A percentile compares a stretch with the other conserved stretches of the same genome.
These are phyloP conservation scores for Boulengerochromis microlepis DNA, from an alignment of 2,113 vertebrate genomes.

Conservation along the genomic window DNA sequence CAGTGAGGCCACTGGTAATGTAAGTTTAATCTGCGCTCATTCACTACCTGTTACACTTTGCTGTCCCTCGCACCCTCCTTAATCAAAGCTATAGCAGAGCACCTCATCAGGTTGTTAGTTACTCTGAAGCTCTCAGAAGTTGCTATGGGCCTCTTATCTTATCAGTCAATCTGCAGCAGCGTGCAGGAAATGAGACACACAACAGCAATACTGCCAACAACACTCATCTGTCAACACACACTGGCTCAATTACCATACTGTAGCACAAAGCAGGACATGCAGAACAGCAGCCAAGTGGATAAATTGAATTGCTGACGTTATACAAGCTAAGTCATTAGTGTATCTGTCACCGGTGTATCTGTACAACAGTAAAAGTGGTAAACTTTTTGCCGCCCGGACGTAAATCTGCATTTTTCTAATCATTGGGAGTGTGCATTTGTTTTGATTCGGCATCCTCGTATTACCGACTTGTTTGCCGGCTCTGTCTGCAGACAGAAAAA, in stretches of 20 bases:
- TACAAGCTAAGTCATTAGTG: constrained; percentile 36
- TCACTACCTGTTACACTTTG: background rate
- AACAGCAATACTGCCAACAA: constrained; percentile 17
- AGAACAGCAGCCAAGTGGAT: background rate
- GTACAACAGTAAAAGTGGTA: background rate
- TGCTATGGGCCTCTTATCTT: constrained; percentile 33
- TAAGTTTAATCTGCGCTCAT: background rate
- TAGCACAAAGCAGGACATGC: background rate
- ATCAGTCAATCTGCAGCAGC: constrained; percentile 29
- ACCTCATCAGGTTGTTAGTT: constrained; percentile 29
- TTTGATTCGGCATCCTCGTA: constrained; percentile 4
- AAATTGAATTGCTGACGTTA: constrained; percentile 17
- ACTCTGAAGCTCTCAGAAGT: background rate
- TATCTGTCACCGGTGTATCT: background rate
- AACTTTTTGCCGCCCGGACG: constrained; percentile 7
- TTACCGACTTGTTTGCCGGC: constrained; percentile 1
- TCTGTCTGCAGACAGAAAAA: background rate
- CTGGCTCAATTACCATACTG: constrained; percentile 34
- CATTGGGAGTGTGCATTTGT: constrained; percentile 14
- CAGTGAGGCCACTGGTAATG: background rate
- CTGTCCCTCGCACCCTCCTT: background rate
- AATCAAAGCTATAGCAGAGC: background rate
- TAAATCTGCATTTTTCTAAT: constrained; percentile 39
- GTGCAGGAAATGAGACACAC: constrained; percentile 42
- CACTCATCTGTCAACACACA: constrained; percentile 34